These are phyloP conservation scores for Lasioglossum malachurum DNA, from an alignment of 2,888 invertebrate genomes.

Conservation along the genomic window DNA sequence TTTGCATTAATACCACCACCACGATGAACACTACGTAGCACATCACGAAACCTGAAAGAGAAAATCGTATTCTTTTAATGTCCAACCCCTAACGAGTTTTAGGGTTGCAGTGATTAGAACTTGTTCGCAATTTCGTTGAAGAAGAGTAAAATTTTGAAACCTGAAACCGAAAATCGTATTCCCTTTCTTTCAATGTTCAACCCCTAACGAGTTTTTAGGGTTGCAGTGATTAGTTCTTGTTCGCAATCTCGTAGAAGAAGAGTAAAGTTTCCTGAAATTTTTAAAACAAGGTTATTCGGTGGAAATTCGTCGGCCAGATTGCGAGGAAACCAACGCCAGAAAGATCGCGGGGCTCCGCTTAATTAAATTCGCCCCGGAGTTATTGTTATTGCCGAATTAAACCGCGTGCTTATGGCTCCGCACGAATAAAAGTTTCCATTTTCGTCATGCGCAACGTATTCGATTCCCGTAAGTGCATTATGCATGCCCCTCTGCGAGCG, in stretches of 20 bases:
- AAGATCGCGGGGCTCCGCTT: slow-evolving; percentile 59
- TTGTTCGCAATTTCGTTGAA: too few species aligned
- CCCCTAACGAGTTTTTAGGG: neutral
- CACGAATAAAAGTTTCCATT: slow-evolving; percentile 55
- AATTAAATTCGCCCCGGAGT: slow-evolving; percentile 70
- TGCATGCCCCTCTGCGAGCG: neutral
- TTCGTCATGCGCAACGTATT: slow-evolving; percentile 14
- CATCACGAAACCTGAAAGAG: slow-evolving; percentile 83
- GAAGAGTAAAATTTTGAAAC: too few species aligned
- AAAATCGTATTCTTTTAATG: neutral
- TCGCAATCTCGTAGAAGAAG: neutral
- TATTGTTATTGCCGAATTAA: slow-evolving; percentile 67
- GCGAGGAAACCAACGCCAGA: slow-evolving; percentile 51
- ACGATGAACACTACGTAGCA: slow-evolving; percentile 85
- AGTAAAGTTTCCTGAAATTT: too few species aligned
- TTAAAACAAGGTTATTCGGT: slow-evolving; percentile 30
- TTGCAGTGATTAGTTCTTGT: neutral
- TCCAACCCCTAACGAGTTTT: neutral
- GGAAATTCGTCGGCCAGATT: slow-evolving; percentile 69
- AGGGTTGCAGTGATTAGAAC: too few species aligned
- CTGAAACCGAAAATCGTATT: too few species aligned
- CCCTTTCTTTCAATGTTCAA: too few species aligned
- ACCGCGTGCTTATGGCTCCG: slow-evolving; percentile 57
- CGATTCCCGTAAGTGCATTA: neutral
- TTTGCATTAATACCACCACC: slow-evolving; percentile 84